Evolutionary conservation across 2,888 invertebrate species (phyloP).

Genomic region (Standfussiana lucernea): DNA sequence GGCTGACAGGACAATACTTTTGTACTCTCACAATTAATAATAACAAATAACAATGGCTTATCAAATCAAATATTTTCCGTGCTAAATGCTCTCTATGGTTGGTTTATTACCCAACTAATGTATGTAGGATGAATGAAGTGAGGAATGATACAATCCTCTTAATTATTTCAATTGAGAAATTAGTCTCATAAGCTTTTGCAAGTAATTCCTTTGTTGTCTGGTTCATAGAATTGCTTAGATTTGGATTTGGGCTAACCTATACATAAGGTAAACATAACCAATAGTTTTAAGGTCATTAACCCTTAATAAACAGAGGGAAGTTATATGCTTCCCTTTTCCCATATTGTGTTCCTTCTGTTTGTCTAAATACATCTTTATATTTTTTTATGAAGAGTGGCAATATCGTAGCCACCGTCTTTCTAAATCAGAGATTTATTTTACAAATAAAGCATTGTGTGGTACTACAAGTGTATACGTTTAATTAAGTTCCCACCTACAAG

Average conservation of each 20-base stretch:
- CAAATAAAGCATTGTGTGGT: background rate
- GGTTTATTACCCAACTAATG: background rate
- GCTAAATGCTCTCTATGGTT: background rate
- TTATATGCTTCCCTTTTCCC: background rate
- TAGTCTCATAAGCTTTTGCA: background rate
- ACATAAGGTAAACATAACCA: background rate
- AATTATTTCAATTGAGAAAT: slow-evolving; percentile 22
- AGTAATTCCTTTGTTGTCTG: slow-evolving; percentile 31
- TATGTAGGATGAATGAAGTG: slow-evolving; percentile 3
- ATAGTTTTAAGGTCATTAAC: background rate
- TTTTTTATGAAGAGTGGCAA: background rate
- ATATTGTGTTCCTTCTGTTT: background rate
- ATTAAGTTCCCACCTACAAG: too few relatives aligned
- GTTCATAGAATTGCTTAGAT: background rate
- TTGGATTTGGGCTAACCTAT: background rate
- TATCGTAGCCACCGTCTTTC: too few relatives aligned
- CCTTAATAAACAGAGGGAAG: background rate
- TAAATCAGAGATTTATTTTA: background rate
- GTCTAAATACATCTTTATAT: background rate
- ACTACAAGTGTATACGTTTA: background rate
- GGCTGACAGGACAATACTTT: slow-evolving; percentile 9
- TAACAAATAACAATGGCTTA: slow-evolving; percentile 23
- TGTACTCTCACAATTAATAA: background rate
- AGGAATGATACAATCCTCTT: background rate
- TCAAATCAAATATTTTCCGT: background rate